Conservation (phyloP, 2,888 invertebrate species). For the Pimpla rufipes region DNA sequence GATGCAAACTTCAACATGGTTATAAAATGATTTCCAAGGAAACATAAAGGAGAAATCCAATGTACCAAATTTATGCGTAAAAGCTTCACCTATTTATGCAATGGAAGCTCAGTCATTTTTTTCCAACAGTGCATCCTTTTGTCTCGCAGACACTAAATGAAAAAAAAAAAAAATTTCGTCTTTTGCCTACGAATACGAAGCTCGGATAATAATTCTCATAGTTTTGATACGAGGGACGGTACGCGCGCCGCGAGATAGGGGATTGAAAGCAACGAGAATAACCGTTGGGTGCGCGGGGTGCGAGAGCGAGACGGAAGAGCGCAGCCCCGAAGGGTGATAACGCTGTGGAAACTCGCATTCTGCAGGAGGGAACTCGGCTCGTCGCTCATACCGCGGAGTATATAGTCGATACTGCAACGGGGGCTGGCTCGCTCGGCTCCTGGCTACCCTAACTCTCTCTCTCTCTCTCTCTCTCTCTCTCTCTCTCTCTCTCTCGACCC, state of each 20-base stretch:
- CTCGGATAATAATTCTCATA: constrained; percentile 26
- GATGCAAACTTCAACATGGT: no score
- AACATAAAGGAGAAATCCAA: no score
- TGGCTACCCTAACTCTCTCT: constrained; percentile 66
- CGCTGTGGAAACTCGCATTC: constrained; percentile 75
- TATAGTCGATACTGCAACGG: constrained; percentile 81
- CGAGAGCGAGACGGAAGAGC: constrained; percentile 56
- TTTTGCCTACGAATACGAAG: neutral
- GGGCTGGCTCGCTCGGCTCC: constrained; percentile 67
- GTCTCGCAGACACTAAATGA: no score
- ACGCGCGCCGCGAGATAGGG: constrained; percentile 44
- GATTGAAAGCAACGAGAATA: constrained; percentile 62
- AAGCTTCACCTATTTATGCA: no score
- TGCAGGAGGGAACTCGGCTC: constrained; percentile 66
- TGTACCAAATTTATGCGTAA: no score
- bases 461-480: constrained; percentile 46
- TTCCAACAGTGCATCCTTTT: no score
- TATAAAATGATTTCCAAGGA: no score
- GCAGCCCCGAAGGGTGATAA: constrained; percentile 74
- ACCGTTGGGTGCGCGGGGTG: constrained; percentile 39
- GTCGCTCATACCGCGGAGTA: constrained; percentile 61
- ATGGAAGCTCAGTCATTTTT: no score
- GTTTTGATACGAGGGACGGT: constrained; percentile 12
- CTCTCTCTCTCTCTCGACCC: constrained; percentile 48
- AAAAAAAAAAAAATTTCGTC: neutral